Base-by-base conservation (phyloP, 2,888 invertebrate species). In the Drosophila eohydei region DNA sequence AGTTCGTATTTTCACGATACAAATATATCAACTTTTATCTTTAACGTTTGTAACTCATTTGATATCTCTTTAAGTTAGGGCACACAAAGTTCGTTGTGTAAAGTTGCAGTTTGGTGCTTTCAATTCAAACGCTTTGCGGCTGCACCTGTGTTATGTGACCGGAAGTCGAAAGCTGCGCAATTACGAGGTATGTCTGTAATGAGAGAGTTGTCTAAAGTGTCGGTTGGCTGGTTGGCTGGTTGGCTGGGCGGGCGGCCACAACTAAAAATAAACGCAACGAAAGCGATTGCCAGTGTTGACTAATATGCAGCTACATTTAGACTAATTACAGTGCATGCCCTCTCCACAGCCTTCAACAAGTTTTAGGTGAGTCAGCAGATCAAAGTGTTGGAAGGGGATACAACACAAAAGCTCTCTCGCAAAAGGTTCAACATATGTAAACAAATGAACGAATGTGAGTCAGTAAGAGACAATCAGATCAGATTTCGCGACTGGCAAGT, bases 71-170 rank as follows among this genome's bases (percentile, higher is more conserved):
- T 7, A 21, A 12, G 34, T 14, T 32, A 73, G 72, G 48, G 72
- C 26, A 73, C 44, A 1, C 30, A 38, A 11, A 38, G n/a, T 55
- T 62, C 71, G 76, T 34, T 46, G 32, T 16, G 30, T 9, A 32
- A 38, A 43, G 34, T 3, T 30, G 7, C 9, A 2, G 34, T n/a
- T 46, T 28, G 16, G n/a, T 26, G 48, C 55, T 55, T 48, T 46
- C 11, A 58, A 34, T 59, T 50, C n/a, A 59, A 76, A 41, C 57
- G 50, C 62, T 46, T 75, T 56, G 38, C 21, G 48, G 34, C 72
- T 77, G 78, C 74, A 71, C 78, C 83, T 83, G 78, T 77, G 78
- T 80, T 82, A 80, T 82, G 74, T 74, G 81, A 82, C 80, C 81
- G 81, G 81, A 82, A 85, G 82, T 83, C 58, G 64, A 74, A 67